Evolutionary conservation across 2,797 vertebrate genomes (phyloP), one percentile per base, ranked within the genome.

Genomic region (Oreochromis grahami): DNA sequence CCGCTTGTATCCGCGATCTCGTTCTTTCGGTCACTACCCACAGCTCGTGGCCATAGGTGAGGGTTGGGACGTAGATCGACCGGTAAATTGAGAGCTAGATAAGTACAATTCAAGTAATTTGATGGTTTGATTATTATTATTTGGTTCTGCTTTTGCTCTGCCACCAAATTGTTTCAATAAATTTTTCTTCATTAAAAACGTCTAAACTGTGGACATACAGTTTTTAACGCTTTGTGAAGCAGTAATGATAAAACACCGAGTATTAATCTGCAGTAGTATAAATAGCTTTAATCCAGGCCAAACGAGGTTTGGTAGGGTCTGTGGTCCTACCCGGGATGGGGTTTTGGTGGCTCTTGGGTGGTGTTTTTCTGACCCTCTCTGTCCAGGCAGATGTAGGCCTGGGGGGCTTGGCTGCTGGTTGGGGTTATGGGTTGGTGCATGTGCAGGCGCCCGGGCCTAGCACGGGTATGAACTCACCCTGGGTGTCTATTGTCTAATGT

Each of bases 61-160:
- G 24, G 24, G 24, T 24, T 3, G 24, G 24, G 24, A 24, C 24
- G 24, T 24, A 24, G 24, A 24, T 24, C 24, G 3, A 24, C 24
- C 24, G 24, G 24, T 24, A 24, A 24, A 24, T 24, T 24, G 24
- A 24, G 24, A 24, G 24, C 24, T 24, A 26, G 24, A 26, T 26
- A 26, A 63, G 32, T 36, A 63, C 58, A 63, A 63, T 63, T 63
- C 32, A 63, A 63, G 58, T 36, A 12, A 36, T 36, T 63, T 63
- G 2, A 60, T 60, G 6, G 17, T n/a, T 60, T 36, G 58, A 63
- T 63, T 63, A 36, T 36, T 63, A 63, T 63, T 63, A 36, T 63
- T 36, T 63, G 6, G 6, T 63, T 63, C 10, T 63, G 58, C 17
- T 36, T 63, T 36, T 63, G 58, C 32, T n/a, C 58, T 36, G 17